phyloP scores from a whole-genome alignment of 2,113 vertebrate species.

The Cyphotilapia sp. region DNA sequence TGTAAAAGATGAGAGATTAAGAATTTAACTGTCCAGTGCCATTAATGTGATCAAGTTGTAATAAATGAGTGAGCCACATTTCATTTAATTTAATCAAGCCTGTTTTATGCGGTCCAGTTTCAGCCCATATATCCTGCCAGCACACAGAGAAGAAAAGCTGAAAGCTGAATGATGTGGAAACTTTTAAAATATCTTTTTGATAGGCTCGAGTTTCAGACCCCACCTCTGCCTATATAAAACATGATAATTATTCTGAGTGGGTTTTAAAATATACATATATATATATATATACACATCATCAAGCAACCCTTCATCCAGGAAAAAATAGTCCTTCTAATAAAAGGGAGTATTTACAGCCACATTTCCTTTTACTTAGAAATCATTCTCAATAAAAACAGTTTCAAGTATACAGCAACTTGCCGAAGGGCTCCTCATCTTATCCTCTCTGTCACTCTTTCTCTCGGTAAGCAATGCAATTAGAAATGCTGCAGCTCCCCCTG shows the following conservation, averaged over 20 bases:
- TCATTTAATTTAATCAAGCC: constrained; percentile 69
- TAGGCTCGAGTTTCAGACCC: neutral
- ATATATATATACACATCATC: neutral
- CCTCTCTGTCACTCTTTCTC: neutral
- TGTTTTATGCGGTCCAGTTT: constrained; percentile 45
- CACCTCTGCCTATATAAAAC: neutral
- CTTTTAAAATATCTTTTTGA: constrained; percentile 38
- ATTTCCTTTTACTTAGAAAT: neutral
- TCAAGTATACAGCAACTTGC: neutral
- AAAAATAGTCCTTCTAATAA: neutral
- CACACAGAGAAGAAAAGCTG: neutral
- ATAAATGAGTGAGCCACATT: constrained; percentile 64
- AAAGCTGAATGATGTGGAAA: constrained; percentile 26
- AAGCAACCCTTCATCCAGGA: neutral
- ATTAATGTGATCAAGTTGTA: constrained; percentile 70
- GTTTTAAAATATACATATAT: neutral
- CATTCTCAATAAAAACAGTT: neutral
- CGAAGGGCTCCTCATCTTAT: neutral
- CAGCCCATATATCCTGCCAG: constrained; percentile 40
- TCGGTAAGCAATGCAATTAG: neutral
- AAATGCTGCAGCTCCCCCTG: constrained; percentile 69
- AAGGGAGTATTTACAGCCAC: constrained; percentile 8
- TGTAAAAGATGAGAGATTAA: constrained; percentile 63
- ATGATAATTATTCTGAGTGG: constrained; percentile 10
- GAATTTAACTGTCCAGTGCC: constrained; percentile 69